A percentile compares a stretch with the other conserved stretches of the same genome.
phyloP scores from a whole-genome alignment of 2,113 vertebrate species.

The Merops nubicus region DNA sequence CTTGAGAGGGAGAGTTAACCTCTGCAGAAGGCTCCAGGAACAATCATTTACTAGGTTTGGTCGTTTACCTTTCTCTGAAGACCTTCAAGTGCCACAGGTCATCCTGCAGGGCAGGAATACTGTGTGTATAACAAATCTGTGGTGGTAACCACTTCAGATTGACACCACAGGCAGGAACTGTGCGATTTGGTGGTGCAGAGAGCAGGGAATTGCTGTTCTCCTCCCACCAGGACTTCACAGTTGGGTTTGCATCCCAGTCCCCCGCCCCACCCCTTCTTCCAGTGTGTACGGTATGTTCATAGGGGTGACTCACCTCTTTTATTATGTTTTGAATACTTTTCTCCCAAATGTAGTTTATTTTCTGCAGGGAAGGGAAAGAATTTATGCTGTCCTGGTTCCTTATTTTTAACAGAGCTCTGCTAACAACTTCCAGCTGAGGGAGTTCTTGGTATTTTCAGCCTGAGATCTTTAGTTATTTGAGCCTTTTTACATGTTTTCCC shows the following conservation, averaged over 20 bases:
- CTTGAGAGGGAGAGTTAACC: neutral
- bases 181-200: neutral
- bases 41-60: neutral
- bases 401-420: constrained; percentile 46
- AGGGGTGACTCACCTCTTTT: constrained; percentile 53
- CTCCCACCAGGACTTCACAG: neutral
- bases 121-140: neutral
- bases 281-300: neutral
- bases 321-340: constrained; percentile 47
- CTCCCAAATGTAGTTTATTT: constrained; percentile 43
- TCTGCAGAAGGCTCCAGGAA: neutral
- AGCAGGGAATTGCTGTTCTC: neutral
- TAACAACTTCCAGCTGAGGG: constrained; percentile 59
- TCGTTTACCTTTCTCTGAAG: neutral
- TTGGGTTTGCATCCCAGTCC: neutral
- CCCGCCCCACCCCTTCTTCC: neutral
- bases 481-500: constrained; percentile 7
- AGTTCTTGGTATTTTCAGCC: constrained; percentile 60
- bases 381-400: constrained; percentile 34
- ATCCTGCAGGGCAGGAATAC: neutral
- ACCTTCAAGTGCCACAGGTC: neutral
- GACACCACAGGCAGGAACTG: neutral
- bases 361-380: constrained; percentile 38
- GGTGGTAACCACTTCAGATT: neutral
- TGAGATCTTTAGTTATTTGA: constrained; percentile 31